phyloP scores from a whole-genome alignment of 1,140 invertebrate species.

The Euura lappo region DNA sequence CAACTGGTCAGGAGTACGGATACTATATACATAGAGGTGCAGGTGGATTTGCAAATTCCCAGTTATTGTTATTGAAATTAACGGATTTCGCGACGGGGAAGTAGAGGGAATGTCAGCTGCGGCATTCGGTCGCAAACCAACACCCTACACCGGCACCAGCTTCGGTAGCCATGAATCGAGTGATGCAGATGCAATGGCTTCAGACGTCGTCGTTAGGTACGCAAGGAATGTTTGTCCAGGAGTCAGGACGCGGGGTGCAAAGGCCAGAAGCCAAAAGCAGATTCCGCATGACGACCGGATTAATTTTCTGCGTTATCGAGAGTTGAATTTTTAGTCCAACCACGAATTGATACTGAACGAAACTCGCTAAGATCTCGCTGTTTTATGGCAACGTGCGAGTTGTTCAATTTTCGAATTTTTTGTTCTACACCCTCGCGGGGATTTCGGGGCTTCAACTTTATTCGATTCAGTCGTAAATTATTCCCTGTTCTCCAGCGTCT shows the following conservation, averaged over 20 bases:
- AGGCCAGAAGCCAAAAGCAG: too few relatives aligned
- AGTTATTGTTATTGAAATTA: constrained; percentile 41
- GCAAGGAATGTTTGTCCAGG: constrained; percentile 37
- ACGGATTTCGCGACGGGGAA: constrained; percentile 21
- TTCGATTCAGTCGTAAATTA: constrained; percentile 3
- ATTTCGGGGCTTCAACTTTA: constrained; percentile 7
- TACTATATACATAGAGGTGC: not conserved
- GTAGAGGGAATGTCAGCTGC: not conserved
- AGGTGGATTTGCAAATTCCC: constrained; percentile 9
- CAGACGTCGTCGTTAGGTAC: constrained; percentile 39
- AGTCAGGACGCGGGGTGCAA: constrained; percentile 11
- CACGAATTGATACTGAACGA: constrained; percentile 17
- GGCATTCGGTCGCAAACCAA: constrained; percentile 22
- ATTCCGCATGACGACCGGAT: too few relatives aligned
- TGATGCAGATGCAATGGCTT: constrained; percentile 34
- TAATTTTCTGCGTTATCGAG: too few relatives aligned
- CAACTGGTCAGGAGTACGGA: not conserved
- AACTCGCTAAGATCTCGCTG: constrained; percentile 8
- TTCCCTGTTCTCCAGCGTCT: constrained; percentile 1
- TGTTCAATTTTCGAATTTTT: not conserved
- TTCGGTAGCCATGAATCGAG: constrained; percentile 20
- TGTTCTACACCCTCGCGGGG: constrained; percentile 4
- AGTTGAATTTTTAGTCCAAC: too few relatives aligned
- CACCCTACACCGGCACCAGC: constrained; percentile 33
- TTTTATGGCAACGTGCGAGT: too few relatives aligned